Percentiles rank a stretch among this genome's conserved stretches.
Conservation (phyloP, 2,797 vertebrate species). For the Sebastes kiyomatsui region DNA sequence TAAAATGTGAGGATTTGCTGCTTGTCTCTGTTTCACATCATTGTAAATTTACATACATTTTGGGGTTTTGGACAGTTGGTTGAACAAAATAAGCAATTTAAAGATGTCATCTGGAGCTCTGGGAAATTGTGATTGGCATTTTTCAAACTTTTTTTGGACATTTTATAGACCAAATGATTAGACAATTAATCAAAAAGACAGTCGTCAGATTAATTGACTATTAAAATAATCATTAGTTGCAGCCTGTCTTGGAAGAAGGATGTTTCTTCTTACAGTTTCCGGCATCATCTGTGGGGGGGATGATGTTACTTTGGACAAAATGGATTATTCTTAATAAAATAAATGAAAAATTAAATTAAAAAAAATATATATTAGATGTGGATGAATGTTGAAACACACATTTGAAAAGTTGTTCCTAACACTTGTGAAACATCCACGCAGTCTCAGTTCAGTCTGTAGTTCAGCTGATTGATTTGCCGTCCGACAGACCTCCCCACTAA, state of each 20-base stretch:
- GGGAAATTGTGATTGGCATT: neutral
- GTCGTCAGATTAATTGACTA: neutral
- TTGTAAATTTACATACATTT: neutral
- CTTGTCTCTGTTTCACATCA: neutral
- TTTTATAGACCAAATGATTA: neutral
- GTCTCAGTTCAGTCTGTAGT: neutral
- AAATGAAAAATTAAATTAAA: no score
- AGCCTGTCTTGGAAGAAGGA: neutral
- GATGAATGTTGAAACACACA: neutral
- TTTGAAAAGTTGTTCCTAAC: neutral
- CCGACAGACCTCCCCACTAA: neutral
- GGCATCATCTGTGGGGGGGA: neutral
- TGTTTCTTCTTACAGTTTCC: neutral
- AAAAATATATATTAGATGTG: neutral
- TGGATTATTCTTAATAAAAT: no score
- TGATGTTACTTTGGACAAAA: neutral
- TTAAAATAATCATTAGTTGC: neutral
- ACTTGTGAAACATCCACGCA: neutral
- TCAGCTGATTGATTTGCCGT: slow-evolving; percentile 6
- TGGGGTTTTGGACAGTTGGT: neutral
- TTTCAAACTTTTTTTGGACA: neutral
- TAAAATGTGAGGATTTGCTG: neutral
- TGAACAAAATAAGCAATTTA: neutral
- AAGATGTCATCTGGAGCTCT: neutral
- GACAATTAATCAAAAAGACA: neutral